These are phyloP conservation scores for Dynastes grantii DNA, from an alignment of 2,888 invertebrate genomes.

Conservation along the genomic window DNA sequence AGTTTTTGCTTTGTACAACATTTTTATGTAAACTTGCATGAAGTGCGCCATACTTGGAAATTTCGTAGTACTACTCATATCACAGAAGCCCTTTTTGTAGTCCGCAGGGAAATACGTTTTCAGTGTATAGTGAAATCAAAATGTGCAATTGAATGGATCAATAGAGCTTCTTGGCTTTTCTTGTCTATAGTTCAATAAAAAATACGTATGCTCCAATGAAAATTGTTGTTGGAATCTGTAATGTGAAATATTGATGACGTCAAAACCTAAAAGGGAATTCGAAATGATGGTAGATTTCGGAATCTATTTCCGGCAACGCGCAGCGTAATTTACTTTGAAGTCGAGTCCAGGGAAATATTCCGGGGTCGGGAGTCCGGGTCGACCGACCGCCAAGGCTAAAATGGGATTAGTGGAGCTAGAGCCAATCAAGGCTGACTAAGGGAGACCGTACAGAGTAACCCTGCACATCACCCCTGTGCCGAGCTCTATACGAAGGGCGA, in stretches of 20 bases:
- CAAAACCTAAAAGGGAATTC: constrained; percentile 29
- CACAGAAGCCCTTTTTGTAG: too few relatives aligned
- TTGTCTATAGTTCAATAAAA: neutral
- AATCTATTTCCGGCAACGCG: constrained; percentile 34
- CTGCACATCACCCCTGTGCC: constrained; percentile 23
- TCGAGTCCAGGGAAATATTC: constrained; percentile 57
- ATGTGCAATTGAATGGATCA: too few relatives aligned
- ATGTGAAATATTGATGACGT: constrained; percentile 41
- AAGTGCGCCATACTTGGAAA: too few relatives aligned
- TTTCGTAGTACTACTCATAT: too few relatives aligned
- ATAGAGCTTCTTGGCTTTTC: too few relatives aligned
- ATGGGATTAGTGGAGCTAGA: constrained; percentile 81
- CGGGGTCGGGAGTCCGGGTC: constrained; percentile 75
- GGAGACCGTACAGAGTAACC: constrained; percentile 55
- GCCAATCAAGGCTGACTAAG: constrained; percentile 76
- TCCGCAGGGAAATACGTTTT: too few relatives aligned
- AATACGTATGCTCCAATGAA: neutral
- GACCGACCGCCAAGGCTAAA: constrained; percentile 77
- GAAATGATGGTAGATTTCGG: constrained; percentile 39
- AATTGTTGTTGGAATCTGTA: neutral
- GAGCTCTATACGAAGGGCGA: constrained; percentile 15
- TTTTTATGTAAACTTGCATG: too few relatives aligned
- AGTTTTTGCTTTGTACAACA: too few relatives aligned
- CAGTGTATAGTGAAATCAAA: too few relatives aligned
- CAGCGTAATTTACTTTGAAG: constrained; percentile 52